phyloP scores from a whole-genome alignment of 2,113 vertebrate species.

The Platysteira castanea region DNA sequence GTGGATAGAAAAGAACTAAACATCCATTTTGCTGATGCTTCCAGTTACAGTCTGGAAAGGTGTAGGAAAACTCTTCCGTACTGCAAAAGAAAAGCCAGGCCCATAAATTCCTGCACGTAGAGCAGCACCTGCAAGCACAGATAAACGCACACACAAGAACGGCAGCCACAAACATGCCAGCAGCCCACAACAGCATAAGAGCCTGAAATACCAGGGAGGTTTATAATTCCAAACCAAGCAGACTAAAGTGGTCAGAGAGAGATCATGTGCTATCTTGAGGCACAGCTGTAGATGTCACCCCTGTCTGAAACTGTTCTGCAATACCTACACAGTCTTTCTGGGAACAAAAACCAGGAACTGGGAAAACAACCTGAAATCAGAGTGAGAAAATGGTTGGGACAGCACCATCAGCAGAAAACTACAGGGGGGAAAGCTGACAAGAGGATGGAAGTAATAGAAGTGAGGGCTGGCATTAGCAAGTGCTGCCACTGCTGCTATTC shows the following conservation, averaged over 20 bases:
- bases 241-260: background rate
- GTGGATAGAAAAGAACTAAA: background rate
- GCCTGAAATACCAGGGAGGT: background rate
- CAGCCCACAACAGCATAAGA: background rate
- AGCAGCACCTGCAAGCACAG: slow-evolving; percentile 4
- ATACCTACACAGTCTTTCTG: background rate
- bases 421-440: background rate
- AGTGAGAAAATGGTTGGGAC: background rate
- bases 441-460: background rate
- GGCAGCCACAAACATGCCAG: background rate
- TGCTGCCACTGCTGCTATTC: background rate
- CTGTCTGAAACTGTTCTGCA: background rate
- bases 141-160: background rate
- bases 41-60: background rate
- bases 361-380: background rate
- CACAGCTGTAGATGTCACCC: background rate
- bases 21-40: background rate
- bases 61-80: background rate
- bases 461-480: background rate
- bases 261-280: background rate
- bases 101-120: background rate
- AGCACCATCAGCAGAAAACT: background rate
- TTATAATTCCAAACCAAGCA: background rate
- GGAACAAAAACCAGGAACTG: background rate
- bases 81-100: background rate